Conservation (phyloP, 2,888 invertebrate species). For the Caenorhabditis drosophilae region DNA sequence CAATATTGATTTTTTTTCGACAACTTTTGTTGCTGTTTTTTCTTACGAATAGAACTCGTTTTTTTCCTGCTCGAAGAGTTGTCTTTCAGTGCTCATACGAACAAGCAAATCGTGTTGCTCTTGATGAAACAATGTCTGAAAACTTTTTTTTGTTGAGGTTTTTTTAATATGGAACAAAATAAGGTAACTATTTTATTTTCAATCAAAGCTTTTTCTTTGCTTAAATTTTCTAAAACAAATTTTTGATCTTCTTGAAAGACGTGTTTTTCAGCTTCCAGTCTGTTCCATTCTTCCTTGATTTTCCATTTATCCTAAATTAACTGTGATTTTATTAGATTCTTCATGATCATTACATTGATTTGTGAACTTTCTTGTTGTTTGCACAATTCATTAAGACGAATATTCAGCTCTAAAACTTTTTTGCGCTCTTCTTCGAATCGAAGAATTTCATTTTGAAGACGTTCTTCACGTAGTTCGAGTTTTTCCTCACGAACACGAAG, state of each 20-base stretch:
- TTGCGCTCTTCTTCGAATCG: conserved; percentile 46
- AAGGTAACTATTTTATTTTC: conserved; percentile 10
- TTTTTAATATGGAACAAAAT: no score
- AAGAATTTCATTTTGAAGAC: conserved; percentile 30
- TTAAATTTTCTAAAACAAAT: conserved; percentile 38
- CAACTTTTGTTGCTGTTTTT: not conserved
- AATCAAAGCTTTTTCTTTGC: conserved; percentile 20
- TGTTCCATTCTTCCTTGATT: conserved; percentile 45
- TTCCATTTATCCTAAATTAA: conserved; percentile 51
- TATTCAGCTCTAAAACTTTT: conserved; percentile 54
- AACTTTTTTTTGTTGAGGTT: no score
- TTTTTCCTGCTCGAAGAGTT: conserved; percentile 48
- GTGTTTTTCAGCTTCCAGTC: conserved; percentile 41
- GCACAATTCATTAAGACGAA: conserved; percentile 40
- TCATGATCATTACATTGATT: conserved; percentile 16
- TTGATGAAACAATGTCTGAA: conserved; percentile 51
- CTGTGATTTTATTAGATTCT: not conserved
- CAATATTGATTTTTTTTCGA: not conserved
- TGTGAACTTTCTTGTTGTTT: conserved; percentile 48
- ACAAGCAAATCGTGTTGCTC: conserved; percentile 63
- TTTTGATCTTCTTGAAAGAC: conserved; percentile 52
- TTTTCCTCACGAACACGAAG: conserved; percentile 37
- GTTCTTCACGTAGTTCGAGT: conserved; percentile 35
- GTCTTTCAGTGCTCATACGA: conserved; percentile 58
- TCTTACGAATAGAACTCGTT: conserved; percentile 41